Evolutionary conservation across 2,888 invertebrate species (phyloP).

Genomic region (Hetaerina titia): DNA sequence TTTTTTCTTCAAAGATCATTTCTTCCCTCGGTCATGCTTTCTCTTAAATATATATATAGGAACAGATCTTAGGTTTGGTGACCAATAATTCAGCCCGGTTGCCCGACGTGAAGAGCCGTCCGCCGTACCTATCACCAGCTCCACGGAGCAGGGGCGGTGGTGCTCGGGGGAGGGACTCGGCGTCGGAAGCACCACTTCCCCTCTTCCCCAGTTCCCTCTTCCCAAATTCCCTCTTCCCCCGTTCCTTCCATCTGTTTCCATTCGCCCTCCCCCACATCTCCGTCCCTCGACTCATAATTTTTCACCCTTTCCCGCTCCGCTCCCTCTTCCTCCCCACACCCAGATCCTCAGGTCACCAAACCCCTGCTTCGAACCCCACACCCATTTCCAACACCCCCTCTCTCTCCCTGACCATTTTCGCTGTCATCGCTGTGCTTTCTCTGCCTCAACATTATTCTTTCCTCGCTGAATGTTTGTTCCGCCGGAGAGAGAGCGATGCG

Average conservation of each 20-base stretch:
- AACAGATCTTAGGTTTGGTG: no score
- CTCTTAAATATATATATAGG: no score
- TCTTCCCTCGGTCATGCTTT: no score
- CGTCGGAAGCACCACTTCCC: neutral
- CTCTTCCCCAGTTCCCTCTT: neutral
- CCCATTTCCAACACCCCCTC: neutral
- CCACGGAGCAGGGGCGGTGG: no score
- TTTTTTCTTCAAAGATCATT: no score
- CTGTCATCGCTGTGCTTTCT: neutral
- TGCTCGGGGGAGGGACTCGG: no score
- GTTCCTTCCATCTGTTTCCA: neutral
- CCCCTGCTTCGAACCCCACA: neutral
- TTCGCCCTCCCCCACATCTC: neutral
- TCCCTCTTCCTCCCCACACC: neutral
- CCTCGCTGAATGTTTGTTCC: slow-evolving; percentile 18
- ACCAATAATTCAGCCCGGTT: no score
- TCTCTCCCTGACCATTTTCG: neutral
- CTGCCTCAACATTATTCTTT: neutral
- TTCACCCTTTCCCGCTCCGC: neutral
- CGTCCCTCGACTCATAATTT: slow-evolving; percentile 4
- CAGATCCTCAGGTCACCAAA: neutral
- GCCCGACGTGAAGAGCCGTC: no score
- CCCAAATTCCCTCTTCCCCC: neutral
- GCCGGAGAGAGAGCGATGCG: neutral
- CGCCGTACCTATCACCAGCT: no score